Evolutionary conservation across 2,113 vertebrate species (phyloP), one percentile per base, ranked within the genome.

Genomic region (Picathartes gymnocephalus): DNA sequence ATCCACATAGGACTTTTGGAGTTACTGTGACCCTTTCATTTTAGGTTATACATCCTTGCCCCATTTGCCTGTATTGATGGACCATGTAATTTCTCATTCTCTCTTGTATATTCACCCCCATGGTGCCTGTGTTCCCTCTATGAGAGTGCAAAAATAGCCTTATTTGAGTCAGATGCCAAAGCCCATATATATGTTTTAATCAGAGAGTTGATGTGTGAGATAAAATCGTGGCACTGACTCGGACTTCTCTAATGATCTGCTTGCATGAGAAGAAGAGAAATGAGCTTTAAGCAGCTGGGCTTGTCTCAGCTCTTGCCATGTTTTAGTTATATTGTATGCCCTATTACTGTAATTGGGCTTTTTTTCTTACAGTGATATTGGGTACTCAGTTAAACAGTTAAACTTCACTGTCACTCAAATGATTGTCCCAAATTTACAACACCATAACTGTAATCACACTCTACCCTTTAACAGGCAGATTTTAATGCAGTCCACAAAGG

Each of bases 1-100:
- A 58, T 65, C 35, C 50, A 82, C 45, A n/a, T 1, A 69, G 71
- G 58, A 93, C 37, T 80, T 88, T 14, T 71, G 35, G 68, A 83
- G 56, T 66, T 73, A 93, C 22, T 39, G 28, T 74, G 94, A 94
- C 92, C 92, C 93, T 97, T 96, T 96, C 65, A 86, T 97, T 97
- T 97, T 95, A 93, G 64, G 64, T 76, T 88, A 51, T 77, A 78
- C 60, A 47, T 81, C 72, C 72, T 86, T 86, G 69, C 53, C 33
- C 61, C 15, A 17, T 77, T 86, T 4, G 7, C 60, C 44, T 64
- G 15, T 66, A 62, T 47, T 94, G 85, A 94, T 74, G 81, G 72
- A 81, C 93, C 85, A 39, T 30, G 72, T 86, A 4, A 74, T 88
- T 92, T 95, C 56, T 81, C 68, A 83, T 93, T 92, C 68, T 88